Evolutionary conservation across 2,113 vertebrate genomes (phyloP), one percentile per base, ranked within the genome.

Genomic region (Pollachius pollachius): DNA sequence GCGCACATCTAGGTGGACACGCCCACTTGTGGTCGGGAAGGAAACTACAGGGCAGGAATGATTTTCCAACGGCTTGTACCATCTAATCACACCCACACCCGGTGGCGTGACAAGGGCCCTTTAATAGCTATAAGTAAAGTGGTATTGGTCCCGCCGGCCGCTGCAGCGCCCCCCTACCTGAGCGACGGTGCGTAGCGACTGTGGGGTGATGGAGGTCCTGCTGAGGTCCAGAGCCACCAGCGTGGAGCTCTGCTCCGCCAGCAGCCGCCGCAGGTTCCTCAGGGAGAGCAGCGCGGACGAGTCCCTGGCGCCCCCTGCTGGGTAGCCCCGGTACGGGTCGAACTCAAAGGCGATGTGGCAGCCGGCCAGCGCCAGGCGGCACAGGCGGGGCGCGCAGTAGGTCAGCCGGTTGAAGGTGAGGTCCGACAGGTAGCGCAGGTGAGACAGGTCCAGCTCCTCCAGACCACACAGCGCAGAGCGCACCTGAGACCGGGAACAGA

Each of bases 331-430:
- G 65, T 91, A 92, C 0, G 90, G 90, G 70, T 93, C 88, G 0
- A 91, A 90, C 74, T 94, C 92, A 0, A 95, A 95, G 21, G 89
- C 90, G 0, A 95, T 89, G 65, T 93, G 92, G 85, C 93, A 95
- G 54, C 93, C 94, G 1, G 94, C 93, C 73, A 95, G 90, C 1
- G 92, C 88, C 60, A 95, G 91, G 21, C 65, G 75, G 21, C 80
- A 77, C 25, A 95, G 88, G 52, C 11, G 69, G 0, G 92, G 91
- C 0, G 89, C 90, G 82, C 94, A 95, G 64, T 86, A 60, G 0
- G 92, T 91, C 65, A 95, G 90, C 16, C 89, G 89, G 41, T 88
- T 95, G 73, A 96, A 96, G 69, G 92, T 94, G 76, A 92, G 82
- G 76, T 95, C 92, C 0, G 91, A 92, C 58, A 95, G 91, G 76